Conservation (phyloP, 2,113 vertebrate species). For the Aepyceros melampus region DNA sequence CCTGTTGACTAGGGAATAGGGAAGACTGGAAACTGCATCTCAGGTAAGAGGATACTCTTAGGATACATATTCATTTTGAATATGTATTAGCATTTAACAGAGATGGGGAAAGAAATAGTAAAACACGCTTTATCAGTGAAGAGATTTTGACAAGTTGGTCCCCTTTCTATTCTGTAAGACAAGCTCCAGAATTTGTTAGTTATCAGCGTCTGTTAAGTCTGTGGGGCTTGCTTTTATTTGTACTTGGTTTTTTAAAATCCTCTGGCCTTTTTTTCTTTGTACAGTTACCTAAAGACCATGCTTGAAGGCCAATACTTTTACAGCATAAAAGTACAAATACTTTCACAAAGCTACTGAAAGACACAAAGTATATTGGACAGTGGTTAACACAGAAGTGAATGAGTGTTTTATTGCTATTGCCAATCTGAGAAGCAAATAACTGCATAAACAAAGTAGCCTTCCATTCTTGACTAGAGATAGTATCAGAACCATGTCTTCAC, state of each 20-base stretch:
- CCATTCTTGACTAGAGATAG: not conserved
- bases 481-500: not conserved
- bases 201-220: not conserved
- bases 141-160: not conserved
- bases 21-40: not conserved
- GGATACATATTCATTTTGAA: not conserved
- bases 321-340: conserved; percentile 19
- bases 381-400: not conserved
- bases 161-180: not conserved
- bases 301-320: conserved; percentile 38
- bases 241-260: conserved; percentile 33
- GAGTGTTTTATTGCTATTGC: conserved; percentile 23
- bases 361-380: conserved; percentile 8
- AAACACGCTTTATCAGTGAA: not conserved
- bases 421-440: conserved; percentile 14
- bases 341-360: not conserved
- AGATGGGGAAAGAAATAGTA: not conserved
- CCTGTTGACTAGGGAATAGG: not conserved
- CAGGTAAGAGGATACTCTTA: not conserved
- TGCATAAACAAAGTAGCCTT: not conserved
- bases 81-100: no score
- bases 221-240: not conserved
- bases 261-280: conserved; percentile 46
- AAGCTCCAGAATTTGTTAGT: not conserved
- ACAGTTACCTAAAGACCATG: conserved; percentile 24